Evolutionary conservation across 2,888 invertebrate genomes (phyloP).

Genomic region (Girardia tigrina): DNA sequence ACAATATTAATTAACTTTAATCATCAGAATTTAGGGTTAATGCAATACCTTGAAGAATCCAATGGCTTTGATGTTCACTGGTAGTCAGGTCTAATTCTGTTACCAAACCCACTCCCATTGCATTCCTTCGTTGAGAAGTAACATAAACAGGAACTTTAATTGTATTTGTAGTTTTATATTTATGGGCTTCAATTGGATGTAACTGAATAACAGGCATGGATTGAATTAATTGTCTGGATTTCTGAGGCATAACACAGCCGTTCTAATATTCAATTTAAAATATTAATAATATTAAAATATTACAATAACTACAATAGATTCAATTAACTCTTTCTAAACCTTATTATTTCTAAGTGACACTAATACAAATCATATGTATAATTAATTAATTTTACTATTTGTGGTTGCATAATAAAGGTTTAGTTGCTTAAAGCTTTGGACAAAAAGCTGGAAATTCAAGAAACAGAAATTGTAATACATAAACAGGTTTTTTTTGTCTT

Average conservation of each 20-base stretch:
- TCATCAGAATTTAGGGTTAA: conserved; percentile 35
- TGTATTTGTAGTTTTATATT: conserved; percentile 36
- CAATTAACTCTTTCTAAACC: too few species aligned
- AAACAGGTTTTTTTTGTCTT: too few species aligned
- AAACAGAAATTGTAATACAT: too few species aligned
- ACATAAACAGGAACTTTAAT: conserved; percentile 36
- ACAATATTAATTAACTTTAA: neutral
- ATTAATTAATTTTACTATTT: too few species aligned
- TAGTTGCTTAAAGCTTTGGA: too few species aligned
- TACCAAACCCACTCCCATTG: conserved; percentile 37
- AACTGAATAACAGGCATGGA: conserved; percentile 35
- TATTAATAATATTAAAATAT: too few species aligned
- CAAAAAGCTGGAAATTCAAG: too few species aligned
- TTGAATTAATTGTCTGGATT: conserved; percentile 32
- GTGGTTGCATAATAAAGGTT: too few species aligned
- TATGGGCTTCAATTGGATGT: conserved; percentile 36
- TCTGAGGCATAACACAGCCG: conserved; percentile 30
- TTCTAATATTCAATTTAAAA: too few species aligned
- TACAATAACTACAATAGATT: too few species aligned
- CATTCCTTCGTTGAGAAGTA: conserved; percentile 36
- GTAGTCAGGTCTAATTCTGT: conserved; percentile 35
- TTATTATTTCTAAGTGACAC: too few species aligned
- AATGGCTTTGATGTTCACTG: conserved; percentile 36
- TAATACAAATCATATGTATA: too few species aligned
- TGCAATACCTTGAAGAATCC: conserved; percentile 36